These are phyloP conservation scores for Potamilus streckersoni DNA, from an alignment of 1,140 invertebrate genomes.

Conservation along the genomic window DNA sequence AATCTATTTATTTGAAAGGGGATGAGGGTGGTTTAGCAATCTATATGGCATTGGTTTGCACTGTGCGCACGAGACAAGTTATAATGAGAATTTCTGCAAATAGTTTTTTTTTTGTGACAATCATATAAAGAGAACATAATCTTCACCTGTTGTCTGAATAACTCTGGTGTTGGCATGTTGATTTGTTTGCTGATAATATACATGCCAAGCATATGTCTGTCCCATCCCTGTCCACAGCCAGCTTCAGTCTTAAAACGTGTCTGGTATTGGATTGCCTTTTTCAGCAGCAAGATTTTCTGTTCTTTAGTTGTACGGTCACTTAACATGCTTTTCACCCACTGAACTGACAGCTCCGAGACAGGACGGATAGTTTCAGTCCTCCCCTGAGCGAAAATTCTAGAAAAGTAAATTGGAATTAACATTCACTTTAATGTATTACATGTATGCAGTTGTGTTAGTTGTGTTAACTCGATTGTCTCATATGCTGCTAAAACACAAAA, in stretches of 20 bases:
- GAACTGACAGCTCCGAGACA: constrained; percentile 41
- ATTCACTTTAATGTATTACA: neutral
- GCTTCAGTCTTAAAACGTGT: constrained; percentile 47
- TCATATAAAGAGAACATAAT: neutral
- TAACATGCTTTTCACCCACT: constrained; percentile 50
- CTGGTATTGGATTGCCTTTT: constrained; percentile 48
- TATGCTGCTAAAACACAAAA: no score
- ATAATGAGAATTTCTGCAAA: no score
- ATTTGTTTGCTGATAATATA: constrained; percentile 38
- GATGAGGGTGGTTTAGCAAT: no score
- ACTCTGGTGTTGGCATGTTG: constrained; percentile 35
- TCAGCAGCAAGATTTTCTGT: constrained; percentile 38
- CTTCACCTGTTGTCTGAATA: constrained; percentile 50
- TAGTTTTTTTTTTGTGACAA: no score
- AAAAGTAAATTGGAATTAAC: neutral
- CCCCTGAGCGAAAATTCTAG: constrained; percentile 45
- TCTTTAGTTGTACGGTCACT: constrained; percentile 35
- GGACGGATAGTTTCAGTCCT: constrained; percentile 56
- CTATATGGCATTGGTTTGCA: no score
- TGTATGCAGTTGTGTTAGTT: no score
- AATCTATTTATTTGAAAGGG: no score
- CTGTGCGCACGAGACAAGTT: no score
- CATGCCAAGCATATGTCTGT: constrained; percentile 50
- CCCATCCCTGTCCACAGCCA: constrained; percentile 43
- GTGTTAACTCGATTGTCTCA: no score